Conservation (phyloP, 2,797 vertebrate species). For the Acanthurus leucopareius region DNA sequence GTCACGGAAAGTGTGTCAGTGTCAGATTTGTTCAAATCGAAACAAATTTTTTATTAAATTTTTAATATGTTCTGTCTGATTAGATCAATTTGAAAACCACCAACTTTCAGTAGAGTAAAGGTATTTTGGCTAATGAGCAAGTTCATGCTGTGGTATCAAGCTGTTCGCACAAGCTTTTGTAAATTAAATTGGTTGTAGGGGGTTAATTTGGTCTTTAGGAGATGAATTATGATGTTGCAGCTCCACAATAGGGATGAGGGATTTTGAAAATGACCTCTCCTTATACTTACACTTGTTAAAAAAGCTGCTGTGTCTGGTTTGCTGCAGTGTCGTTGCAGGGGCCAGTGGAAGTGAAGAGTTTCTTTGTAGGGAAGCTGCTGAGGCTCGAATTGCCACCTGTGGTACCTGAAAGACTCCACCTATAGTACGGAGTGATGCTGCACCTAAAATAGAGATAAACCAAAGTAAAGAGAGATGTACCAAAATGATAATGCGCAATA, state of each 20-base stretch:
- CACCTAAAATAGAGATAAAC: slow-evolving; percentile 52
- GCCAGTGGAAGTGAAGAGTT: slow-evolving; percentile 28
- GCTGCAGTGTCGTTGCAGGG: slow-evolving; percentile 67
- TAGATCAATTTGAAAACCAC: too few relatives aligned
- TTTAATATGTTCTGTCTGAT: too few relatives aligned
- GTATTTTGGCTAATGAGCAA: too few relatives aligned
- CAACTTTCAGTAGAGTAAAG: too few relatives aligned
- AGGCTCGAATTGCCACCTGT: slow-evolving; percentile 40
- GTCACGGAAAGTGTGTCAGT: too few relatives aligned
- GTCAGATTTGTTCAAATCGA: too few relatives aligned
- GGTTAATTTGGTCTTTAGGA: too few relatives aligned
- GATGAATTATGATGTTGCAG: background rate
- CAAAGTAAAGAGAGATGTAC: background rate
- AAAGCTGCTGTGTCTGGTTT: slow-evolving; percentile 83
- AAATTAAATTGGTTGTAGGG: background rate
- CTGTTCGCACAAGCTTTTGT: background rate
- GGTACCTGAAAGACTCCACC: slow-evolving; percentile 52
- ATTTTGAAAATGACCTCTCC: background rate
- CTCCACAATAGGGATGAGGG: too few relatives aligned
- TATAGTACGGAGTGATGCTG: slow-evolving; percentile 47
- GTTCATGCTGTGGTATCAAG: too few relatives aligned
- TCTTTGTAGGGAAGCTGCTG: slow-evolving; percentile 46
- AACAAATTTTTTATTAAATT: too few relatives aligned
- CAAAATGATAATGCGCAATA: background rate
- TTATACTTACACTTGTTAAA: slow-evolving; percentile 84